Conservation (phyloP, 2,113 vertebrate genomes). For the Geothlypis trichas region DNA sequence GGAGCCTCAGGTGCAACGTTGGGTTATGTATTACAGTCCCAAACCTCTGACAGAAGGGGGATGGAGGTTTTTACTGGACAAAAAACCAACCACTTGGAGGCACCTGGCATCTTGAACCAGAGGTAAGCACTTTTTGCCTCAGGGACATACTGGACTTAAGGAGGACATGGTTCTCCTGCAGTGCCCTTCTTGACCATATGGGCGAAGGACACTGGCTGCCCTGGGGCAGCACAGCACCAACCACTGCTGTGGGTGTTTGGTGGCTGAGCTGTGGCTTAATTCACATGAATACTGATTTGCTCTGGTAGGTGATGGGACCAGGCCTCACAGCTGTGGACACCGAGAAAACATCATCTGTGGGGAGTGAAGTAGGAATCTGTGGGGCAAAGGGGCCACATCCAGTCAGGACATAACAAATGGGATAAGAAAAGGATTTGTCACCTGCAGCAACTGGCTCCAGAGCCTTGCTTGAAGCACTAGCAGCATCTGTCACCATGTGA, state of each 20-base stretch:
- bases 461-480: not conserved
- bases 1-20: not conserved
- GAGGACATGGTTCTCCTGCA: not conserved
- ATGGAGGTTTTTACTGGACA: not conserved
- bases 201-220: not conserved
- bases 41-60: not conserved
- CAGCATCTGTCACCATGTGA: not conserved
- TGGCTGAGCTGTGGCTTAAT: not conserved
- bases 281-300: fast-evolving
- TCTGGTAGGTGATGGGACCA: not conserved
- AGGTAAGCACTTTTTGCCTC: not conserved
- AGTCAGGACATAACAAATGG: not conserved
- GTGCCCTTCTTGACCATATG: not conserved
- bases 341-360: not conserved
- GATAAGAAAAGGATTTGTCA: not conserved
- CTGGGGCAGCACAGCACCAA: not conserved
- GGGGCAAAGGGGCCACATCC: fast-evolving
- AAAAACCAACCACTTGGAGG: not conserved
- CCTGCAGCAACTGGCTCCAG: not conserved
- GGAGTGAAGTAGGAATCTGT: not conserved
- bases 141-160: not conserved
- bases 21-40: not conserved
- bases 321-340: not conserved
- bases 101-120: not conserved
- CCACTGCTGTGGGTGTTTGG: not conserved